Conservation (phyloP, 2,888 invertebrate genomes). For the Pollenia griseotomentosa region DNA sequence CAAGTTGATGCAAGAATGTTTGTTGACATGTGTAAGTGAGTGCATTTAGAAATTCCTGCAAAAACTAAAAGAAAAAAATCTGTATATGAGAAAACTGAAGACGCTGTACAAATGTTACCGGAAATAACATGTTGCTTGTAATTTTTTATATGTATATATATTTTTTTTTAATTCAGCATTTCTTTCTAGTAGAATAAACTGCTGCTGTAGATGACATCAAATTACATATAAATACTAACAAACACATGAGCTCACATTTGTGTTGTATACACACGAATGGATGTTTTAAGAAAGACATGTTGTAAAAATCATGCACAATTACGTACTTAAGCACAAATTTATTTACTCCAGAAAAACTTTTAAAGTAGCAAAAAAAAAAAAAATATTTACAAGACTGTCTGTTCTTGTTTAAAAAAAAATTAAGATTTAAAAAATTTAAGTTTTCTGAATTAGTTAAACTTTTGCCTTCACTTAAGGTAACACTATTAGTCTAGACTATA, state of each 20-base stretch:
- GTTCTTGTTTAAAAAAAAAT: background rate
- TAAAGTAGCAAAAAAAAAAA: background rate
- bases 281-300: background rate
- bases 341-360: background rate
- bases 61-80: background rate
- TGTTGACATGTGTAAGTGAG: slow-evolving; percentile 26
- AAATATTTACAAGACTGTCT: background rate
- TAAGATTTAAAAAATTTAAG: background rate
- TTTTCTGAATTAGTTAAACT: too few species aligned
- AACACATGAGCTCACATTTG: slow-evolving; percentile 1
- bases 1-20: slow-evolving; percentile 6
- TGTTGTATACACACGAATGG: background rate
- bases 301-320: slow-evolving; percentile 20
- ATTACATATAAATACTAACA: slow-evolving; percentile 22
- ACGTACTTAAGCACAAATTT: background rate
- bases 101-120: slow-evolving; percentile 24
- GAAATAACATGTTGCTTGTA: slow-evolving; percentile 56
- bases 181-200: slow-evolving; percentile 6
- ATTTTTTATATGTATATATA: background rate
- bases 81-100: background rate
- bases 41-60: slow-evolving; percentile 9
- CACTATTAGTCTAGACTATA: too few species aligned
- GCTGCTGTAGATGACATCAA: slow-evolving; percentile 38
- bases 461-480: background rate
- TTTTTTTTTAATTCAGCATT: slow-evolving; percentile 12